phyloP scores from a whole-genome alignment of 2,888 invertebrate genomes.

The Mellilla xanthometata region DNA sequence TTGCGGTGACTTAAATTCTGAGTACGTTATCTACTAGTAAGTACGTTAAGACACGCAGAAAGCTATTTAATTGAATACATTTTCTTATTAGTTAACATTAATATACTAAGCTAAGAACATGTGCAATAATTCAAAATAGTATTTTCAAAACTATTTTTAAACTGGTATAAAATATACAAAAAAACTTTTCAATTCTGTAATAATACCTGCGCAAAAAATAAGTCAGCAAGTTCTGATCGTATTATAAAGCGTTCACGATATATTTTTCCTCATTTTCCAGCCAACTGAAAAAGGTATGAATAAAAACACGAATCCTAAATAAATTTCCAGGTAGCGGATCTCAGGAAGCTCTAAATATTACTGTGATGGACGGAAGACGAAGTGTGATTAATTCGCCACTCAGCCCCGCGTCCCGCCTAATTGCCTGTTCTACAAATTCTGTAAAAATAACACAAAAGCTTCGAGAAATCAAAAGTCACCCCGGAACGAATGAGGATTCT shows the following conservation, averaged over 20 bases:
- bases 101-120: too few species aligned
- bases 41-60: too few species aligned
- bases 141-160: too few species aligned
- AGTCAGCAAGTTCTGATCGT: constrained; percentile 7
- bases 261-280: constrained; percentile 18
- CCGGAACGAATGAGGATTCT: constrained; percentile 16
- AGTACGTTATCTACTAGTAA: too few species aligned
- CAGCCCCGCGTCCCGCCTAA: constrained; percentile 28
- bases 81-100: too few species aligned
- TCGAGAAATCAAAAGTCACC: constrained; percentile 23
- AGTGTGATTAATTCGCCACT: constrained; percentile 35
- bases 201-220: too few species aligned
- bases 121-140: too few species aligned
- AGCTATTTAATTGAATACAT: too few species aligned
- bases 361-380: constrained; percentile 32
- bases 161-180: too few species aligned
- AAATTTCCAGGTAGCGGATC: constrained; percentile 24
- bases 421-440: constrained; percentile 28
- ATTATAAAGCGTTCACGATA: constrained; percentile 8
- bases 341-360: constrained; percentile 27
- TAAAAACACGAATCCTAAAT: constrained; percentile 23
- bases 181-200: too few species aligned
- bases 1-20: too few species aligned
- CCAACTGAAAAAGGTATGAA: constrained; percentile 8
- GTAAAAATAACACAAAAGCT: constrained; percentile 22